Evolutionary conservation across 2,888 invertebrate genomes (phyloP), one percentile per base, ranked within the genome.

Genomic region (Crepidodera aurea): DNA sequence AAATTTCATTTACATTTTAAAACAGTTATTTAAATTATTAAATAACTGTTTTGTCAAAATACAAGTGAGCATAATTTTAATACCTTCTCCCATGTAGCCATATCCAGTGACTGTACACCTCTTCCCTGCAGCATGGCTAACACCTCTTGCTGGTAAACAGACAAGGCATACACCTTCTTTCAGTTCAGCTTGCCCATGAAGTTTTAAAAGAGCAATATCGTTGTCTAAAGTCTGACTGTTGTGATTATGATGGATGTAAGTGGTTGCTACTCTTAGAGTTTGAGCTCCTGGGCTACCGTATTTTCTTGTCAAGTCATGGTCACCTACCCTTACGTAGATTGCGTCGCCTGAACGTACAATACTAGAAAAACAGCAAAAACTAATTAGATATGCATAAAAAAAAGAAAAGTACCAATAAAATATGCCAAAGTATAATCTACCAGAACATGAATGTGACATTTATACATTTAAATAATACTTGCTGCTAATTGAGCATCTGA

Each of bases 211-310:
- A 1, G 97, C 97, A 66, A 97, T 95, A 75, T 97, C 96, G 74
- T 97, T 96, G 79, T 95, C 96, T 69, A 96, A 82, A 1, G 96
- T 96, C 81, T 95, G 95, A 71, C 94, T 93, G 81, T 96, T 96
- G 83, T 96, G 96, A 82, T 96, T 96, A 81, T 96, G 96, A 77
- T 96, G 96, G 65, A 96, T 96, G 80, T 96, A 96, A 0, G 95
- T 95, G 54, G 96, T 96, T 55, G 94, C 93, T 1, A 96, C 95
- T 12, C 94, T 85, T 15, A 95, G 83, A 0, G 95, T 95, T 82
- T 95, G 94, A 0, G 95, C 95, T 7, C 94, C 94, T 0, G 94
- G 93, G 70, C 93, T 94, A 25, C 94, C 95, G 78, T 93, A 93
- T 79, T 94, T 94, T 61, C 93, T 84, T 0, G 94, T 96, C 68